Percentiles rank a stretch among this genome's conserved stretches.
Conservation (phyloP, 2,888 invertebrate species). For the Balanococcus diminutus region DNA sequence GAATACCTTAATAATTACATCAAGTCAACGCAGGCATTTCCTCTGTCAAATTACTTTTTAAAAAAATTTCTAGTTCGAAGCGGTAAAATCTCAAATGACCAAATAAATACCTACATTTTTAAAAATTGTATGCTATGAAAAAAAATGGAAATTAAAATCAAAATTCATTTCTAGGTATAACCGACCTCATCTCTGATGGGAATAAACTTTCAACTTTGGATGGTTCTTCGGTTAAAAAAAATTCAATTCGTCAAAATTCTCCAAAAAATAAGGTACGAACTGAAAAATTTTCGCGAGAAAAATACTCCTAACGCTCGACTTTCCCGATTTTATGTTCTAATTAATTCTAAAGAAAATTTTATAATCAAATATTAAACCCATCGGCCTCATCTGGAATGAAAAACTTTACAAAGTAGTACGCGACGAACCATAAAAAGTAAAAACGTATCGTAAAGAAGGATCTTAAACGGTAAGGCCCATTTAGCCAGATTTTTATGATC, state of each 20-base stretch:
- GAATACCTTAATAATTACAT: constrained; percentile 32
- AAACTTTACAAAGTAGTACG: neutral
- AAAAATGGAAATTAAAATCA: neutral
- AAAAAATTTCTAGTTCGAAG: neutral
- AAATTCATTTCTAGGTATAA: too few relatives aligned
- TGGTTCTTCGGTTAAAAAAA: neutral
- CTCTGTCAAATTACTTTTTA: neutral
- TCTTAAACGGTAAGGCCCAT: neutral
- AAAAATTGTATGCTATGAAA: neutral
- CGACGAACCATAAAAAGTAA: neutral
- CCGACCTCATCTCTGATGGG: neutral
- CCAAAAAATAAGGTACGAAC: neutral
- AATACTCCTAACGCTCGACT: neutral
- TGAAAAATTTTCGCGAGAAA: neutral
- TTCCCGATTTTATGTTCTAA: neutral
- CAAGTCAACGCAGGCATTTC: neutral
- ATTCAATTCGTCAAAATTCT: neutral
- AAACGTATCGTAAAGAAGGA: neutral
- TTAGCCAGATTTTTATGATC: neutral
- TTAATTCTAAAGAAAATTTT: neutral
- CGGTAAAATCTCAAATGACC: neutral
- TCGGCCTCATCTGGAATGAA: neutral
- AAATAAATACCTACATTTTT: neutral
- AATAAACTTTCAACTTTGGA: neutral
- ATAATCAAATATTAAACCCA: neutral